phyloP scores from a whole-genome alignment of 2,888 invertebrate species.

The Sussaba pulchella region DNA sequence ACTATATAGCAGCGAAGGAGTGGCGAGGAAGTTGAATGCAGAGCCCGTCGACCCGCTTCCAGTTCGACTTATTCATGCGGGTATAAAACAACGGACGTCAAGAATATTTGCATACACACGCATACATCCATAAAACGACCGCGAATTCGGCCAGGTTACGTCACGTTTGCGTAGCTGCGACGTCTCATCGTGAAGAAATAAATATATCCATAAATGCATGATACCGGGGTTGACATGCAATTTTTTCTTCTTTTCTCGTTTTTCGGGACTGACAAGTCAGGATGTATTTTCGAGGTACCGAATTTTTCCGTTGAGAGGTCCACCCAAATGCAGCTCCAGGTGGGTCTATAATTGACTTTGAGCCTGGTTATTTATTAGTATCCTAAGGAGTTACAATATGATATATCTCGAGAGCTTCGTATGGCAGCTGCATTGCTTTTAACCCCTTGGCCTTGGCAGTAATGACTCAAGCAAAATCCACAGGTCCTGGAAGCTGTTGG shows the following conservation, averaged over 20 bases:
- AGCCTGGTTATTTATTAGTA: no score
- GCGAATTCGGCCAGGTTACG: conserved; percentile 9
- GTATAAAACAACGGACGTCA: conserved; percentile 38
- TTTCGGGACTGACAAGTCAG: neutral
- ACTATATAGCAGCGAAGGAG: neutral
- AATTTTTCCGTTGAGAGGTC: no score
- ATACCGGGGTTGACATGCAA: no score
- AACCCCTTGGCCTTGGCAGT: neutral
- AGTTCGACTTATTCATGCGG: conserved; percentile 68
- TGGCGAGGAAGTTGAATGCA: conserved; percentile 69
- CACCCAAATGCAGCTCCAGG: no score
- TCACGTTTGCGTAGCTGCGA: neutral
- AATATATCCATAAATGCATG: neutral
- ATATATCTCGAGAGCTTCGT: no score
- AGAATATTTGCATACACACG: conserved; percentile 23
- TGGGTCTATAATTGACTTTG: no score
- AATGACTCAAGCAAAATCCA: neutral
- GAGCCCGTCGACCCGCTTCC: conserved; percentile 69
- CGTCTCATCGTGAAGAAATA: neutral
- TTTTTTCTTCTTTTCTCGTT: neutral
- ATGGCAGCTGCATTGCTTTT: no score
- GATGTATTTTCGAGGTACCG: no score
- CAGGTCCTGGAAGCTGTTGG: neutral
- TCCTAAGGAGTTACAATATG: no score
- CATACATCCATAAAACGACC: neutral